phyloP scores from a whole-genome alignment of 2,113 vertebrate species.

The Lepidiolamprologus cunningtoni region DNA sequence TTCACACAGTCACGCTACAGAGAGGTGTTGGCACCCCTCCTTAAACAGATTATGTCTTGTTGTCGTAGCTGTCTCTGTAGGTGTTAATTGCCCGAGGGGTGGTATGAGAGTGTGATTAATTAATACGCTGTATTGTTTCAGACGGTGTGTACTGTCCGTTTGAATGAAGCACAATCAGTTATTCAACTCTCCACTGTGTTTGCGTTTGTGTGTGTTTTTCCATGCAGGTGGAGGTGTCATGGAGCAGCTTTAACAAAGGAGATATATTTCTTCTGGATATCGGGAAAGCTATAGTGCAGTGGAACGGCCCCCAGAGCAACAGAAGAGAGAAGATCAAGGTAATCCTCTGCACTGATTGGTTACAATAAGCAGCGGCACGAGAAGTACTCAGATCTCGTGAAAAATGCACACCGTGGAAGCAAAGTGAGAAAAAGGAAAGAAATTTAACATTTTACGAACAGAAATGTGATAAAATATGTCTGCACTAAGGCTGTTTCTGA shows the following conservation, averaged over 20 bases:
- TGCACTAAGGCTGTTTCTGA: background rate
- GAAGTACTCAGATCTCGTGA: background rate
- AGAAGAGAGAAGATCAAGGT: slow-evolving; percentile 83
- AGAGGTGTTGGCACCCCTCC: background rate
- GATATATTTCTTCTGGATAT: slow-evolving; percentile 86
- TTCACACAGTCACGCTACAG: background rate
- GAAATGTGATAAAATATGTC: background rate
- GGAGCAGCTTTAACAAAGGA: slow-evolving; percentile 85
- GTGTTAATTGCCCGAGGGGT: background rate
- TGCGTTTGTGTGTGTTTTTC: background rate
- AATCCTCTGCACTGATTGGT: background rate
- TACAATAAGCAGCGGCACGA: rapidly evolving
- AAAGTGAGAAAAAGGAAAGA: background rate
- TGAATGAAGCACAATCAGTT: background rate
- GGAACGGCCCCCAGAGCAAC: slow-evolving; percentile 85
- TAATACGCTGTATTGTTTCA: background rate
- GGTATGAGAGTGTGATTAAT: background rate
- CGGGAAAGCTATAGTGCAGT: slow-evolving; percentile 85
- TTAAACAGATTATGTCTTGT: slow-evolving; percentile 7
- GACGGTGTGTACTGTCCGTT: background rate
- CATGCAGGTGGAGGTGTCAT: slow-evolving; percentile 79
- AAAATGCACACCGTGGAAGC: background rate
- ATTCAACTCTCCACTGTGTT: background rate
- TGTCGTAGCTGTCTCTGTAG: background rate
- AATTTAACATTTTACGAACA: background rate